A percentile compares a stretch with the other conserved stretches of the same genome.
Conservation (phyloP, 2,888 invertebrate genomes). For the Amblyteles armatorius region DNA sequence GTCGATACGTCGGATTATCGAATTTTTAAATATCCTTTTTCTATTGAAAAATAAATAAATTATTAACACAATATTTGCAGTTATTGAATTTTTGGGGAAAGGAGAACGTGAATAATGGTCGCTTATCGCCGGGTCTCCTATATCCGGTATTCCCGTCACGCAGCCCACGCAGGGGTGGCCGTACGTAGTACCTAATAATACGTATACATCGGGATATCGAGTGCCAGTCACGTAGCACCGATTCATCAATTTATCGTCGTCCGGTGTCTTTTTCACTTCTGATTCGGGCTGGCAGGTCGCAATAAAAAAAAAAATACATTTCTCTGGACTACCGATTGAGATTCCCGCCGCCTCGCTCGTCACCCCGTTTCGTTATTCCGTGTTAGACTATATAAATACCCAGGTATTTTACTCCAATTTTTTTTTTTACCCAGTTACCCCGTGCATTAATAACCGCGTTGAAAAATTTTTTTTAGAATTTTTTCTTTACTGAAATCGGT, state of each 20-base stretch:
- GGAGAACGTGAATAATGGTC: neutral
- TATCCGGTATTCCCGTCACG: constrained; percentile 60
- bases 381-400: neutral
- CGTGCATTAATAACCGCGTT: neutral
- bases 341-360: constrained; percentile 19
- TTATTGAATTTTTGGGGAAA: constrained; percentile 7
- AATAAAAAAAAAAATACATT: constrained; percentile 14
- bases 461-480: too few species aligned
- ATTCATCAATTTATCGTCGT: constrained; percentile 75
- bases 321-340: constrained; percentile 6
- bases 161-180: constrained; percentile 16
- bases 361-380: neutral
- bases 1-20: neutral
- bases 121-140: constrained; percentile 22
- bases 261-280: constrained; percentile 69
- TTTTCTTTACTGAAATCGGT: too few species aligned
- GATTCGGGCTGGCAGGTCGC: constrained; percentile 53
- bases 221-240: constrained; percentile 73
- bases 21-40: neutral
- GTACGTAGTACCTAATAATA: constrained; percentile 46
- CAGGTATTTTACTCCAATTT: neutral
- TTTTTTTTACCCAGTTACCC: neutral
- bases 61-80: constrained; percentile 5
- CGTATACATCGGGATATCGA: constrained; percentile 67
- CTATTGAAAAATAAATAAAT: neutral